A percentile compares a stretch with the other conserved stretches of the same genome.
Conservation (phyloP, 2,888 invertebrate genomes). For the Hermaeophaga mercurialis region DNA sequence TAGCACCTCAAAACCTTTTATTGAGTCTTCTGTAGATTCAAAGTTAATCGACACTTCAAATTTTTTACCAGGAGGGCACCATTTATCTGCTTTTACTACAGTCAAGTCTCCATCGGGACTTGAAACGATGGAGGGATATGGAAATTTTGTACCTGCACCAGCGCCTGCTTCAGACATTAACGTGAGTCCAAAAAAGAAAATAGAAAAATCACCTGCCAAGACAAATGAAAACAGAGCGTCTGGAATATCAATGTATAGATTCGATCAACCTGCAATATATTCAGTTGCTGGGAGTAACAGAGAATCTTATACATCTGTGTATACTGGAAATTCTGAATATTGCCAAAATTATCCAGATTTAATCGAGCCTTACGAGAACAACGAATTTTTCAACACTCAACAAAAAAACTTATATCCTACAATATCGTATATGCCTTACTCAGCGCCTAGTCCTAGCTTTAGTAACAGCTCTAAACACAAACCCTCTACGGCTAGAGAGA, state of each 20-base stretch:
- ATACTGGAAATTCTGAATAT: conserved; percentile 69
- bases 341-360: conserved; percentile 72
- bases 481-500: conserved; percentile 60
- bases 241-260: conserved; percentile 58
- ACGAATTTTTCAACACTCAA: conserved; percentile 56
- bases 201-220: conserved; percentile 50
- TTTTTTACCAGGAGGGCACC: conserved; percentile 59
- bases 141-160: conserved; percentile 62
- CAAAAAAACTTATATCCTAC: conserved; percentile 62
- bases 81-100: conserved; percentile 62
- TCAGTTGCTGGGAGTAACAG: conserved; percentile 76
- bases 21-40: conserved; percentile 65
- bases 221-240: conserved; percentile 47
- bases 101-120: conserved; percentile 61
- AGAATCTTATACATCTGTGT: conserved; percentile 74
- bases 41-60: conserved; percentile 49
- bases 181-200: conserved; percentile 60
- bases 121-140: conserved; percentile 58
- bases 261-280: conserved; percentile 71
- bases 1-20: conserved; percentile 55
- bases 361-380: conserved; percentile 65
- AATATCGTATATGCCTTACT: conserved; percentile 60
- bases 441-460: conserved; percentile 17
- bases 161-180: conserved; percentile 60
- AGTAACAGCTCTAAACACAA: conserved; percentile 57